Percentiles rank a stretch among this genome's conserved stretches.
phyloP scores from a whole-genome alignment of 2,113 vertebrate genomes.

The Micromys minutus region DNA sequence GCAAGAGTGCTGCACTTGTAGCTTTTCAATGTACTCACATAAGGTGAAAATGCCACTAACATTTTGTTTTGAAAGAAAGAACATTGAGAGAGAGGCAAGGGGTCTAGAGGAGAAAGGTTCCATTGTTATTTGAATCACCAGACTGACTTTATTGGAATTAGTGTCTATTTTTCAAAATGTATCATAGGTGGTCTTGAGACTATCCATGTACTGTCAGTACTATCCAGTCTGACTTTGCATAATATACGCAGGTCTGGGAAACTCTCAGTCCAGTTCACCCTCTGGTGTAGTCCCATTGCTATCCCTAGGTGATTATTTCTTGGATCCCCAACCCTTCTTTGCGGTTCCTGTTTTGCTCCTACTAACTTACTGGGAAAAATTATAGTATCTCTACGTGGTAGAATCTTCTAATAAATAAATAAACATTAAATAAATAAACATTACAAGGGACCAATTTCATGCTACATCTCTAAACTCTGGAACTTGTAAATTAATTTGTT shows the following conservation, averaged over 20 bases:
- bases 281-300: not conserved
- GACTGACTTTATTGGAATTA: not conserved
- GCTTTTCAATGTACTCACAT: not conserved
- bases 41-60: not conserved
- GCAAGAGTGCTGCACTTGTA: not conserved
- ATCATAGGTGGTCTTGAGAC: not conserved
- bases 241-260: not conserved
- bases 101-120: not conserved
- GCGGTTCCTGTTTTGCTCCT: not conserved
- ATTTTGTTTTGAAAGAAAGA: not conserved
- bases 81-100: not conserved
- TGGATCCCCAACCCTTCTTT: not conserved
- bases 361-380: not conserved
- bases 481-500: not conserved
- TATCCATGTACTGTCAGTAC: not conserved
- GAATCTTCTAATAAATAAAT: too few species aligned
- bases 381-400: not conserved
- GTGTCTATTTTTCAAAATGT: not conserved
- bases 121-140: not conserved
- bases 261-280: not conserved
- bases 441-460: too few species aligned
- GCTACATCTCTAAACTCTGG: not conserved
- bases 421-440: too few species aligned
- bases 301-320: not conserved
- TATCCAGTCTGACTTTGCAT: not conserved